Percentiles rank a stretch among this genome's conserved stretches.
phyloP scores from a whole-genome alignment of 2,113 vertebrate genomes.

The Zeus faber region DNA sequence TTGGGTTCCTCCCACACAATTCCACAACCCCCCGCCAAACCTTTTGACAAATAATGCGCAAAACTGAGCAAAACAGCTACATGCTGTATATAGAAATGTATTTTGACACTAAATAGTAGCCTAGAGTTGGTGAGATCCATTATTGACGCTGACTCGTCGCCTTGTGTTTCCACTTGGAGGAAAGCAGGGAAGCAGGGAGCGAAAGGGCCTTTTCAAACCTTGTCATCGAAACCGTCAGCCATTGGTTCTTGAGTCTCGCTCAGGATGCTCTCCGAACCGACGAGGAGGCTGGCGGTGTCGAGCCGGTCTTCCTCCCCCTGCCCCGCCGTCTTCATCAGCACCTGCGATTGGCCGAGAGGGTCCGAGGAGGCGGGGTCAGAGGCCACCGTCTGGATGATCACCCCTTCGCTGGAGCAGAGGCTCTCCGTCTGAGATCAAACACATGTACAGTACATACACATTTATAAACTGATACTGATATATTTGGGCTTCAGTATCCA shows the following conservation, averaged over 20 bases:
- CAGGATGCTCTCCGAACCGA: conserved; percentile 60
- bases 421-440: conserved; percentile 81
- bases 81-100: no score
- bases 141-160: no score
- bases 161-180: no score
- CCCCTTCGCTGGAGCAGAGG: conserved; percentile 86
- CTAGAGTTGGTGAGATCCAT: no score
- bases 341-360: conserved; percentile 80
- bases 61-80: no score
- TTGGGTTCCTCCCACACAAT: no score
- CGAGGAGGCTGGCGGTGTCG: conserved; percentile 75
- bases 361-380: conserved; percentile 80
- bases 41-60: no score
- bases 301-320: conserved; percentile 72
- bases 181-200: no score
- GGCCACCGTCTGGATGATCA: conserved; percentile 93
- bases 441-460: conserved; percentile 21
- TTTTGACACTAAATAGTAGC: no score
- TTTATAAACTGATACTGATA: not conserved
- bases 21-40: no score
- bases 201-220: no score
- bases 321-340: conserved; percentile 79
- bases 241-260: conserved; percentile 50
- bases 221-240: conserved; percentile 46
- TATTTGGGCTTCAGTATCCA: no score